These are phyloP conservation scores for Bambusicola thoracicus DNA, from an alignment of 2,113 vertebrate species.

Conservation along the genomic window DNA sequence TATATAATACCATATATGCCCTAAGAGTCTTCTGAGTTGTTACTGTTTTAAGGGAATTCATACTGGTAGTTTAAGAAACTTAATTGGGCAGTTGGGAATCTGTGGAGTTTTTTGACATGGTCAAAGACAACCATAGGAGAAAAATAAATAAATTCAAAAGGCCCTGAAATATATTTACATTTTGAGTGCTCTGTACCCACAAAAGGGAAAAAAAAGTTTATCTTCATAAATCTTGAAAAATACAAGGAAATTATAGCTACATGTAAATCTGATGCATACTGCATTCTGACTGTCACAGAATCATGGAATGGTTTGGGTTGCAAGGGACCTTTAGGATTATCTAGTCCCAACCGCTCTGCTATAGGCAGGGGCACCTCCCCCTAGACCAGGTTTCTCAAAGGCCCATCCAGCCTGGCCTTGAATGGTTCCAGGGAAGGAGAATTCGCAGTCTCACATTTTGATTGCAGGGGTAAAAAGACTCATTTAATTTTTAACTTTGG, in stretches of 20 bases:
- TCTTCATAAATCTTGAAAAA: background rate
- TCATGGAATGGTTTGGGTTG: no score
- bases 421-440: no score
- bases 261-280: background rate
- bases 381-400: no score
- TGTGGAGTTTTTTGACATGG: background rate
- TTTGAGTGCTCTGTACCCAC: background rate
- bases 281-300: background rate
- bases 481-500: background rate
- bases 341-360: no score
- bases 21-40: background rate
- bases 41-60: background rate
- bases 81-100: conserved; percentile 12
- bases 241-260: background rate
- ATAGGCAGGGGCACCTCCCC: no score
- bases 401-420: no score
- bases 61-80: background rate
- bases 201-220: rapidly evolving
- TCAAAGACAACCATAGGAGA: background rate
- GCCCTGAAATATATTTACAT: background rate
- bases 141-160: background rate
- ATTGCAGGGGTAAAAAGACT: background rate
- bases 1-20: background rate
- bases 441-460: background rate
- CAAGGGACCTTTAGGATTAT: no score